Base-by-base conservation (phyloP, 2,113 vertebrate genomes). In the Stegastes partitus region DNA sequence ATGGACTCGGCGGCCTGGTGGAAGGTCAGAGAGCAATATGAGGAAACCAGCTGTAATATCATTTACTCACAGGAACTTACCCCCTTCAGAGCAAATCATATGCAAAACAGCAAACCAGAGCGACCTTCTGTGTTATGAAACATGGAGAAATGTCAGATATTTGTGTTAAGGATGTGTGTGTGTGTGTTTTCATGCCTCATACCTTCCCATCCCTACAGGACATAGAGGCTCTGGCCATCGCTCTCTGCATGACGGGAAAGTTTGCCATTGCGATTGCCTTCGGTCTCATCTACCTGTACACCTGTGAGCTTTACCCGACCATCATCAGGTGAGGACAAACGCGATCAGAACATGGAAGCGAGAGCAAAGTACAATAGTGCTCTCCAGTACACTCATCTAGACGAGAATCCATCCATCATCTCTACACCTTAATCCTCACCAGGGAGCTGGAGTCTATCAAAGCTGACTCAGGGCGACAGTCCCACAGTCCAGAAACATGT, bases 221-320 rank as follows among this genome's bases (percentile, higher is more conserved):
- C 59, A 93, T 90, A 12, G 28, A 92, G 18, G 22, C 67, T 56
- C 84, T 96, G 88, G 91, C 80, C 56, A 82, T 97, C 15, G 42
- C 91, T 69, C 89, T 95, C 54, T 93, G 93, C 51, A 97, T 98
- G 96, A 95, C 73, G 11, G 96, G 95, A 80, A 99, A 98, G 87
- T 97, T 97, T 93, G 91, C 95, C 58, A 94, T 98, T 7, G 96
- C 96, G 5, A 94, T 97, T 58, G 95, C 96, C 0, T 98, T 98
- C 85, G 97, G 96, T 45, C 95, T 98, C 25, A 94, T 98, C 83
- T 98, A 97, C 84, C 91, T 98, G 71, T 98, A 98, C 85, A 97
- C 96, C 4, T 98, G 97, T 74, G 97, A 99, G 83, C 92, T 99
- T 28, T 98, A 98, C 82, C 98, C 98, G 45, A 98, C 97, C 12